Base-by-base conservation (phyloP, 2,888 invertebrate species). In the Luperina testacea region DNA sequence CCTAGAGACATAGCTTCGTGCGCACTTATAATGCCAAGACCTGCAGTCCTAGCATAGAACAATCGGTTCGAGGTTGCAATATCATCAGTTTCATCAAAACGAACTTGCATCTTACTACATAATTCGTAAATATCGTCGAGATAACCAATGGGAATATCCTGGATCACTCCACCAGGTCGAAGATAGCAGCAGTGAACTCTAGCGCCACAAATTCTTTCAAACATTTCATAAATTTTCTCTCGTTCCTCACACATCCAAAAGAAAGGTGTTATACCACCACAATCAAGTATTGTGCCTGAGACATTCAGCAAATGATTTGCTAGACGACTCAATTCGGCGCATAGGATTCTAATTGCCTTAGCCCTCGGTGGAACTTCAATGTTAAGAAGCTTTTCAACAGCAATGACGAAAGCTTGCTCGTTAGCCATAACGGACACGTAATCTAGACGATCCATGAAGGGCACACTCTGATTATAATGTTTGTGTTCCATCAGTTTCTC, bases 161-260 rank as follows among this genome's bases (percentile, higher is more conserved):
- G 95, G 0, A 97, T 94, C 0, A 99, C 99, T 42, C 99, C 99
- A 0, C 99, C 99, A 0, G 98, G 98, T 51, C 98, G 97, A 72
- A 98, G 97, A 91, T 99, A 99, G 7, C 97, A 98, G 71, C 98
- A 98, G 93, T 99, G 99, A 97, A 99, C 97, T 64, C 99, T 97
- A 72, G 98, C 98, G 0, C 99, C 99, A 68, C 98, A 98, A 1
- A 98, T 98, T 83, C 99, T 97, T 93, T 99, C 99, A 91, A 98
- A 98, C 87, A 98, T 97, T 93, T 99, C 99, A 94, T 98, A 98
- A 83, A 99, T 94, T 95, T 99, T 99, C 94, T 99, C 99, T 72
- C 98, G 97, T 94, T 98, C 99, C 94, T 99, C 99, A 93, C 98
- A 99, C 92, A 98, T 97, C 99, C 99, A 99, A 94, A 99, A 99